phyloP scores from a whole-genome alignment of 2,888 invertebrate genomes.

The Andrena minutula region DNA sequence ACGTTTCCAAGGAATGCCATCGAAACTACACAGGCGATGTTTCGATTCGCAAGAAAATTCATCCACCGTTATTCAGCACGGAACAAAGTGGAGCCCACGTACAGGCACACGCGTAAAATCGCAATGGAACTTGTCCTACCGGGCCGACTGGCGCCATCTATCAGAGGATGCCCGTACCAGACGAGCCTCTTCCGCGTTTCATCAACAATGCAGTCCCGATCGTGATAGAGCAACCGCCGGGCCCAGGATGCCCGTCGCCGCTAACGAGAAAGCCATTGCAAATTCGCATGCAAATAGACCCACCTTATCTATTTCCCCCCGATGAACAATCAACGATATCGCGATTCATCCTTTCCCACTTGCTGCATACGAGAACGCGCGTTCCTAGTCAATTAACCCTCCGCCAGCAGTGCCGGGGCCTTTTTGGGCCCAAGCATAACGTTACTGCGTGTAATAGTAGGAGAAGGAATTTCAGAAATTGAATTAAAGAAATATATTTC shows the following conservation, averaged over 20 bases:
- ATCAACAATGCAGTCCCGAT: slow-evolving; percentile 69
- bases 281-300: slow-evolving; percentile 53
- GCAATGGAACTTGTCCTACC: slow-evolving; percentile 18
- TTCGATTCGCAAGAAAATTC: not conserved
- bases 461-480: no score
- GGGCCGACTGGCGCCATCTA: slow-evolving; percentile 72
- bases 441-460: no score
- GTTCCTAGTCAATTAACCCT: not conserved
- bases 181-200: slow-evolving; percentile 57
- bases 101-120: not conserved
- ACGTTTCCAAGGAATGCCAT: not conserved
- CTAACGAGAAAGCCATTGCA: slow-evolving; percentile 52
- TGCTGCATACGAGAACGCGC: slow-evolving; percentile 17
- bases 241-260: not conserved
- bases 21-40: not conserved
- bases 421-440: no score
- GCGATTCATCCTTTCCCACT: not conserved
- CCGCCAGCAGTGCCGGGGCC: no score
- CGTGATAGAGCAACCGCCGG: slow-evolving; percentile 45
- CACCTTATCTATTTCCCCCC: slow-evolving; percentile 21
- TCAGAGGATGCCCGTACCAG: slow-evolving; percentile 55
- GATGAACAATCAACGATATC: slow-evolving; percentile 10
- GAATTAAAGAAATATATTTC: no score
- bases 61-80: not conserved
- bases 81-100: no score